Base-by-base conservation (phyloP, 2,113 vertebrate genomes). In the Strigops habroptila region DNA sequence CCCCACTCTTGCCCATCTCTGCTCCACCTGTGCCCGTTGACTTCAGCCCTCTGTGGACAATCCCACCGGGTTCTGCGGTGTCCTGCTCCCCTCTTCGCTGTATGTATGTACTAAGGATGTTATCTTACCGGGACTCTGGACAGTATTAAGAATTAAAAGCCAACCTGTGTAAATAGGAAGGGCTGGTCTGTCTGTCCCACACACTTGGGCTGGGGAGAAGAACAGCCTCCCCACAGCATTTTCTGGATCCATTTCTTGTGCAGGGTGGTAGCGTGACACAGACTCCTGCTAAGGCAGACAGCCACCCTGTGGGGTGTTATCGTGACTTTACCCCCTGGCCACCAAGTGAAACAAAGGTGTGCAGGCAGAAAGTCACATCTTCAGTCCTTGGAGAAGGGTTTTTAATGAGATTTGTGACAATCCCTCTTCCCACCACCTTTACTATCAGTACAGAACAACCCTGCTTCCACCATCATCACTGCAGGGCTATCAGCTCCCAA, bases 141-240 rank as follows among this genome's bases (percentile, higher is more conserved):
- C 93, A 95, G 89, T 60, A 67, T 86, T 87, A 37, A 88, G 41
- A 22, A 85, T 57, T 92, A 96, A 91, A 69, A 79, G 27, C 69
- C 63, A 64, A 96, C 73, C 91, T 46, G 39, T 97, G 97, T 97
- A 96, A 90, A 97, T 94, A 95, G 57, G 60, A 75, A 7, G 55
- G 52, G 74, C 2, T 21, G 46, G 39, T 79, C 51, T 18, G 28
- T 79, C 46, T 27, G 39, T 62, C 16, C 30, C 9, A 0, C 2
- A 8, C 1, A 21, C 67, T 17, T 0, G 5, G 83, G 16, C 57
- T 6, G 13, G 43, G 77, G 41, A 10, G 35, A 23, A 25, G n/a
- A 0, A 5, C 93, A 94, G 68, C 91, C 88, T 5, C 6, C 3
- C 10, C 14, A 12, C 76, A 91, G 30, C 0, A 10, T 82, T 46